phyloP scores from a whole-genome alignment of 1,140 invertebrate species.

The Gryon sp. region DNA sequence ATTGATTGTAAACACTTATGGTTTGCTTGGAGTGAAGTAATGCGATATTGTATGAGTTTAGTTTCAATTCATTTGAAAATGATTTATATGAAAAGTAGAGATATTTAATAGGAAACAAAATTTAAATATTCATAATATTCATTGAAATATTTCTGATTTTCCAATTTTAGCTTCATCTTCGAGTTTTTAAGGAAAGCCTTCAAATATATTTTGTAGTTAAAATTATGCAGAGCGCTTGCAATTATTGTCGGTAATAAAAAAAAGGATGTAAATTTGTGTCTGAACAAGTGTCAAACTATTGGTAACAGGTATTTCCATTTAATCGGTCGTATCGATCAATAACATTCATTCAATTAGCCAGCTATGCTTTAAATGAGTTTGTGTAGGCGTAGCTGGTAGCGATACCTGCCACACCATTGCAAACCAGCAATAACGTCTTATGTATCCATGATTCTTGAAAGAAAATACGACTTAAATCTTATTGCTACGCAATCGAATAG shows the following conservation, averaged over 20 bases:
- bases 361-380: slow-evolving; percentile 11
- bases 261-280: slow-evolving; percentile 3
- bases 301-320: slow-evolving; percentile 25
- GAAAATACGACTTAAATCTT: slow-evolving; percentile 18
- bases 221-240: no score
- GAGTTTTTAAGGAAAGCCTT: no score
- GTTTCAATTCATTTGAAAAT: no score
- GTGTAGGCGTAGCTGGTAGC: slow-evolving; percentile 41
- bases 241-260: not conserved
- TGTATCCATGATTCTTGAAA: slow-evolving; percentile 8
- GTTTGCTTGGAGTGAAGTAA: not conserved
- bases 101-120: no score
- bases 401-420: not conserved
- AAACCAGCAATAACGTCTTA: slow-evolving; percentile 7
- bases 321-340: slow-evolving; percentile 41
- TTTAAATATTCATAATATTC: no score
- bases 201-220: no score
- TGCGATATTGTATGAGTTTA: no score
- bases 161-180: no score
- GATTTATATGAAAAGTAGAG: no score
- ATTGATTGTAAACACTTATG: not conserved
- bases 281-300: slow-evolving; percentile 21
- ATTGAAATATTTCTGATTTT: no score
- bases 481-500: slow-evolving; percentile 64
- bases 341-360: slow-evolving; percentile 62